Evolutionary conservation across 1,140 invertebrate genomes (phyloP), one percentile per base, ranked within the genome.

Genomic region (Drosophila nasuta): DNA sequence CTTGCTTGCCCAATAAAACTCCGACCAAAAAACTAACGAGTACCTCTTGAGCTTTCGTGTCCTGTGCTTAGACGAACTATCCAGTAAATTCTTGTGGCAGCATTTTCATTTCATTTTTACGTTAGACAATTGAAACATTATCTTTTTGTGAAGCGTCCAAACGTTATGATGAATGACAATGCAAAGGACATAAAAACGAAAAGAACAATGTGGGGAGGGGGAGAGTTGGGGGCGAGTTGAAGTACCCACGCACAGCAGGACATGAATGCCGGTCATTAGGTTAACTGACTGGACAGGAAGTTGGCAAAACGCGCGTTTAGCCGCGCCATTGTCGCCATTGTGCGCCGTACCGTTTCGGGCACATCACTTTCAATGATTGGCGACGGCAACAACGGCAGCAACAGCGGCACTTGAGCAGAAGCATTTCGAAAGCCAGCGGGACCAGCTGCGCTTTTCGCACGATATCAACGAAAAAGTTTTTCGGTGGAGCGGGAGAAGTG

Each of bases 221-320:
- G n/a, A 4, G n/a, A 1, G 17, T 3, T 25, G 48, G 15, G 17
- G 15, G 7, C 2, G 6, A 13, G 46, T 5, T 8, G 41, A 38
- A 5, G 15, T 35, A 17, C n/a, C 49, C 69, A 65, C 62, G 69
- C 60, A 65, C 58, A 59, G 11, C 35, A 57, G 57, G 52, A 65
- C 74, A 77, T 89, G 80, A 89, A 88, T 88, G 85, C 77, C 64
- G 83, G 85, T 83, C 83, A 88, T 88, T 87, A 83, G 83, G 80
- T 88, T 88, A 89, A 83, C 83, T 78, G 77, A 81, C 77, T 76
- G 83, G 71, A 67, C 83, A 88, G 77, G 80, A 82, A 87, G 79
- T 83, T 88, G 62, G 63, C 79, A 52, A 62, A 70, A 54, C 51
- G 46, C 46, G 73, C 54, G 65, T 62, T 75, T 70, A 75, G 66